Evolutionary conservation across 30 jellyfish, hydroid and myxozoan genomes (phyloP), one percentile per base, ranked within the genome.

Genomic region (Aurelia sp.): DNA sequence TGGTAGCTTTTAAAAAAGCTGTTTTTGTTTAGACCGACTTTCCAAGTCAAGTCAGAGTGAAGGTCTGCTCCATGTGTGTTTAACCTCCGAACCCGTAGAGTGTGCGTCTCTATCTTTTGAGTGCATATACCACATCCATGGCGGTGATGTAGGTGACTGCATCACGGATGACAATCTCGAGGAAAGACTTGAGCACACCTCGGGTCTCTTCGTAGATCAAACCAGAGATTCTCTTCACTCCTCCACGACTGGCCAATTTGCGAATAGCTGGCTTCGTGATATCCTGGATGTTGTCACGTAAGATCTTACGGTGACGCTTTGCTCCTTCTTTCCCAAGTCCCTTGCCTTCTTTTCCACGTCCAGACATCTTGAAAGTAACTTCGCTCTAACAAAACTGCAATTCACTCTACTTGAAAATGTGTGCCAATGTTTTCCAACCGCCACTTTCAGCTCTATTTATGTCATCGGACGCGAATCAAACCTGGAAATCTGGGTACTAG

Each of bases 291-390:
- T 86, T 85, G 51, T 92, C 98, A n/a, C 98, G 90, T 33, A 92
- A 55, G 17, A 92, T 80, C 93, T 92, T 92, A 19, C 98, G 74
- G 82, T 92, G 98, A 69, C 92, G 82, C 79, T 92, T 92, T 0
- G 98, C 98, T 33, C 98, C 98, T 1, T 97, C 97, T 82, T 92
- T 92, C 66, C 98, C 97, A 78, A 92, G 93, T 21, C 98, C 98
- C 67, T 92, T 92, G 30, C 98, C 98, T 13, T 97, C 97, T 92
- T 92, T 92, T 5, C 98, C 98, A 4, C 98, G 96, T 35, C 98
- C 97, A 59, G 97, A 57, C 96, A 90, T 90, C 18, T 67, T 86
- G 60, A 18, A 37, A 2, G 50, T 4, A 37, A 37, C 50, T 37
- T 37, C 50, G 4, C 3, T 37, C 50, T 9, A 37, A 37, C 50